Base-by-base conservation (phyloP, 2,888 invertebrate genomes). In the Cynaeus angustus region DNA sequence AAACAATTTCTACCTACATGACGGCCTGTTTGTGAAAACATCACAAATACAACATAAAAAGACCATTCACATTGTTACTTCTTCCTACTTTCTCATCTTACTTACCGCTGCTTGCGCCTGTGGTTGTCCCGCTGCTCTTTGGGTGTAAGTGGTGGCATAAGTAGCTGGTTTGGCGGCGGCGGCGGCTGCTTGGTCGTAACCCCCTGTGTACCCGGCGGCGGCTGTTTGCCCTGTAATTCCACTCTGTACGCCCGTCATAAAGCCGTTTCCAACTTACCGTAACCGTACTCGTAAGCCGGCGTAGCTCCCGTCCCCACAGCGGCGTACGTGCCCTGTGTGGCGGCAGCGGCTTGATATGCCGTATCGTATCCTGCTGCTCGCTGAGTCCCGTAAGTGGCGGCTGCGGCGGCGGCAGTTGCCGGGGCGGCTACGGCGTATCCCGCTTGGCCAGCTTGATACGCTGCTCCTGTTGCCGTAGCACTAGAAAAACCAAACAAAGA, bases 361-460 rank as follows among this genome's bases (percentile, higher is more conserved):
- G 93, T 92, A 83, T 94, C 94, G 88, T 94, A 94, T 68, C 93
- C 93, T 55, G 93, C 91, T 58, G 93, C 91, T 33, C 93, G 91
- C 70, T 94, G 89, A 82, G 95, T 95, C 46, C 95, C 93, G 72
- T 93, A 92, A 85, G 95, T 95, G 56, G 94, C 92, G 53, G 93
- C 93, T 70, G 93, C 93, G 70, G 95, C 94, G 43, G 94, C 92
- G 41, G 93, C 92, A 59, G 94, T 92, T 16, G 93, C 92, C 73
- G 93, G 91, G 45, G 92, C 91, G 68, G 93, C 92, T 86, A 93
- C 94, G 75, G 93, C 94, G 87, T 94, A 95, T 75, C 94, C 94
- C 59, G 94, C 91, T 84, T 94, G 94, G 16, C 93, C 92, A 26
- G 94, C 91, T 77, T 91, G 92, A 86, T 96, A 96, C 26, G 94